Base-by-base conservation (phyloP, 2,113 vertebrate species). In the Bambusicola thoracicus region DNA sequence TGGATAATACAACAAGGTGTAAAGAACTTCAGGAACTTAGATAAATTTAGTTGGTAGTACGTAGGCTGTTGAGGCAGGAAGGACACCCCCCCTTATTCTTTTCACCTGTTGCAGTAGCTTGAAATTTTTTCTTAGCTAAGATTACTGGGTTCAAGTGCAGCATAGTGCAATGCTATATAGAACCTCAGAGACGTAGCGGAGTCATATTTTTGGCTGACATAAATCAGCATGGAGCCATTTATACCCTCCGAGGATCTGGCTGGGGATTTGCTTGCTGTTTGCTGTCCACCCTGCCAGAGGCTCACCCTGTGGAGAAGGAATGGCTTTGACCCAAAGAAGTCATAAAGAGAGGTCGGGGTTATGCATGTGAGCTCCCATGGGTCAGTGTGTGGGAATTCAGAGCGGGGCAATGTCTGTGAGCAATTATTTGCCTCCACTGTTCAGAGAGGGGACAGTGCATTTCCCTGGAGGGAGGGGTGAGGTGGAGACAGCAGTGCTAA, bases 121-220 rank as follows among this genome's bases (percentile, higher is more conserved):
- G 93, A 97, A 90, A 94, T 97, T 98, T 97, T 97, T 96, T 97
- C 92, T 96, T 87, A 92, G 93, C 94, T 95, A 93, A 90, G 95
- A 95, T 76, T 70, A 58, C 66, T 66, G 58, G 43, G 97, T 98
- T 98, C 97, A 97, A 94, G 36, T 48, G 53, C 81, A 97, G 97
- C 98, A 38, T 6, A 22, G 41, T 13, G 2, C 51, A 65, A 59
- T 11, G 55, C 27, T 41, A 34, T 87, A 93, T 92, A 96, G 87
- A 51, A 69, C 82, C 75, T 56, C 15, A 41, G 41, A 67, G 69
- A 48, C 6, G 2, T 2, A 62, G 41, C 13, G 5, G 46, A 53
- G 77, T 44, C 34, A 0, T 85, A 58, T 81, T 93, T 94, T 73
- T 62, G 43, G 53, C 41, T 67, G 66, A 43, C 49, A 81, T 73